Evolutionary conservation across 2,797 vertebrate genomes (phyloP).

Genomic region (Sebastes cheni): DNA sequence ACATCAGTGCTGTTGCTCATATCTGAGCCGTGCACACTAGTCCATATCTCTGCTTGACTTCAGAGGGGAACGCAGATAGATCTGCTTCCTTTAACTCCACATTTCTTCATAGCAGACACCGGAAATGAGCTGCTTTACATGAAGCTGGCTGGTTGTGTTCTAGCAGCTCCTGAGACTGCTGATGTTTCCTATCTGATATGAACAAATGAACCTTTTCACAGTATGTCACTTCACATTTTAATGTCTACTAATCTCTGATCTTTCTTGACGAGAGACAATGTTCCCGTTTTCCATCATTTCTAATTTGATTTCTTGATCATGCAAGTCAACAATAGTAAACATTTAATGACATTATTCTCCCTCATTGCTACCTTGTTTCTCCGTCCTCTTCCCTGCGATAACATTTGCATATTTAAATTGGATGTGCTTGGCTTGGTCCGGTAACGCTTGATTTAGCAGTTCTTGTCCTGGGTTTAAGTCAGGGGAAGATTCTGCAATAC

Average conservation of each 20-base stretch:
- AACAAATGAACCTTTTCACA: slow-evolving; percentile 18
- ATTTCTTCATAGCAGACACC: neutral
- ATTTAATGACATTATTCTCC: slow-evolving; percentile 65
- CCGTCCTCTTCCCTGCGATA: slow-evolving; percentile 60
- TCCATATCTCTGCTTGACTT: slow-evolving; percentile 7
- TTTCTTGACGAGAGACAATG: neutral
- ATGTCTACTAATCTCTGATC: neutral
- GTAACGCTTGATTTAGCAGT: neutral
- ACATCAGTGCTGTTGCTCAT: slow-evolving; percentile 22
- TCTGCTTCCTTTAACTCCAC: neutral
- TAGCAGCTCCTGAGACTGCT: neutral
- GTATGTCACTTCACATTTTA: neutral
- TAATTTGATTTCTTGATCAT: slow-evolving; percentile 55
- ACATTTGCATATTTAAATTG: slow-evolving; percentile 95
- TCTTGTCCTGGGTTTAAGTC: neutral
- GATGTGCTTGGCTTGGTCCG: slow-evolving; percentile 83
- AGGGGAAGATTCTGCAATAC: neutral
- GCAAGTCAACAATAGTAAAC: slow-evolving; percentile 56
- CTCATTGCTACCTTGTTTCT: slow-evolving; percentile 77
- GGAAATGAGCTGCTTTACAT: neutral
- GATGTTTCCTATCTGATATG: slow-evolving; percentile 2
- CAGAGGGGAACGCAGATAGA: neutral
- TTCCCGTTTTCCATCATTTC: slow-evolving; percentile 10
- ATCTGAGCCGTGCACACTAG: neutral
- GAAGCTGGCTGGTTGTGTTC: neutral